Base-by-base conservation (phyloP, 2,888 invertebrate species). In the Rhabditoides inermis region DNA sequence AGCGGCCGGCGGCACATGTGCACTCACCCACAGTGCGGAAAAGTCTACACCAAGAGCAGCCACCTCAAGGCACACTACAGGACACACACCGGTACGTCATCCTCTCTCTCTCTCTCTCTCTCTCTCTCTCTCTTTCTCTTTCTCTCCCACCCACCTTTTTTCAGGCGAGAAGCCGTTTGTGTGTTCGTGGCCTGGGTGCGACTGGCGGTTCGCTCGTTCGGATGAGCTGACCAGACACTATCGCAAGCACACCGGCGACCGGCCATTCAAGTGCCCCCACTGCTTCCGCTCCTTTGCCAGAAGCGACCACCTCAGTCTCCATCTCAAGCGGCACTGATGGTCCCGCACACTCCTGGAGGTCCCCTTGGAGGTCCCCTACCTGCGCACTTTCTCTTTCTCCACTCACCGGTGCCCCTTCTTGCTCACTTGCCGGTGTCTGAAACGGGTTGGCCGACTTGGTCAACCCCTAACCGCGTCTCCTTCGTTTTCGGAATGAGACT, bases 221-320 rank as follows among this genome's bases (percentile, higher is more conserved):
- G 67, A 68, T 27, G 67, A 68, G 48, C 55, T 68, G 36, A 68
- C 67, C 32, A 56, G 66, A 25, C 77, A 76, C 50, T 66, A 66
- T 42, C 64, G 76, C 18, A 82, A 81, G 64, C 81, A 81, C 68
- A 81, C 81, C 2, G 81, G 84, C 0, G 84, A 84, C 70, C 77
- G 83, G 45, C 84, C 84, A 1, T 85, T 84, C 78, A 82, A 83
- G 72, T 84, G 84, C 70, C 78, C 81, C 32, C 78, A 83, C 37
- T 84, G 84, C 72, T 82, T 83, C 58, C 76, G 84, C 15, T 82
- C 84, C 25, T 84, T 84, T 77, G 82, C 84, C 35, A 77, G 84
- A 42, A 83, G 83, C 30, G 84, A 84, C 73, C 84, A 84, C 67
- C 78, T 84, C 12, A 55, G 56, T 28, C 58, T 68, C 12, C 67